Evolutionary conservation across 30 jellyfish, hydroid and myxozoan genomes (phyloP).

Genomic region (Pseudorhiza aurosa): DNA sequence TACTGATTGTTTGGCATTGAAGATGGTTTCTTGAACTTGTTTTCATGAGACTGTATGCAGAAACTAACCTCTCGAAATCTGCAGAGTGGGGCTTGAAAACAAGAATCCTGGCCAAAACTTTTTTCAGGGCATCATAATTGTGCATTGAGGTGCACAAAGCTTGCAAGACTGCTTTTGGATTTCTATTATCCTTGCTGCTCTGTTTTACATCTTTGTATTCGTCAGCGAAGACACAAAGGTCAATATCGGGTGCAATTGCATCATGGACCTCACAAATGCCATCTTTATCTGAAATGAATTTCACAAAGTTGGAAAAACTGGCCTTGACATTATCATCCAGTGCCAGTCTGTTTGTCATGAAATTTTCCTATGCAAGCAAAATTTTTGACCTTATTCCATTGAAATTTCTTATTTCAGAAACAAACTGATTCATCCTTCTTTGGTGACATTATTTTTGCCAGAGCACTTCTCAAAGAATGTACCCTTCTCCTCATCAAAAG

Average conservation of each 20-base stretch:
- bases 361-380: slow-evolving; percentile 30
- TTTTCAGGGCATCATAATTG: slow-evolving; percentile 47
- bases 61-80: slow-evolving; percentile 50
- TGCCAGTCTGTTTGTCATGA: slow-evolving; percentile 40
- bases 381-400: slow-evolving; percentile 32
- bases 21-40: slow-evolving; percentile 48
- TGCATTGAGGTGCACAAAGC: slow-evolving; percentile 53
- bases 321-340: slow-evolving; percentile 28
- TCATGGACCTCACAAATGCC: slow-evolving; percentile 29
- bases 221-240: slow-evolving; percentile 36
- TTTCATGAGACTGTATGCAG: slow-evolving; percentile 50
- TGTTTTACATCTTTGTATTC: slow-evolving; percentile 48
- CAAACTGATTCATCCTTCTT: slow-evolving; percentile 46
- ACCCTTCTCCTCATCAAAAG: slow-evolving; percentile 46
- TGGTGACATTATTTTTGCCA: slow-evolving; percentile 40
- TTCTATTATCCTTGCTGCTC: slow-evolving; percentile 44
- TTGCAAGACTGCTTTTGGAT: slow-evolving; percentile 39
- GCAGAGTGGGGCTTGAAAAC: slow-evolving; percentile 63
- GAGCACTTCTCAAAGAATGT: slow-evolving; percentile 43
- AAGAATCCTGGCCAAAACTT: slow-evolving; percentile 44
- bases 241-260: slow-evolving; percentile 46
- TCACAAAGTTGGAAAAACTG: slow-evolving; percentile 29
- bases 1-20: slow-evolving; percentile 25
- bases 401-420: slow-evolving; percentile 42
- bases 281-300: slow-evolving; percentile 25